Evolutionary conservation across 2,888 invertebrate species (phyloP), one percentile per base, ranked within the genome.

Genomic region (Cryptus viduatorius): DNA sequence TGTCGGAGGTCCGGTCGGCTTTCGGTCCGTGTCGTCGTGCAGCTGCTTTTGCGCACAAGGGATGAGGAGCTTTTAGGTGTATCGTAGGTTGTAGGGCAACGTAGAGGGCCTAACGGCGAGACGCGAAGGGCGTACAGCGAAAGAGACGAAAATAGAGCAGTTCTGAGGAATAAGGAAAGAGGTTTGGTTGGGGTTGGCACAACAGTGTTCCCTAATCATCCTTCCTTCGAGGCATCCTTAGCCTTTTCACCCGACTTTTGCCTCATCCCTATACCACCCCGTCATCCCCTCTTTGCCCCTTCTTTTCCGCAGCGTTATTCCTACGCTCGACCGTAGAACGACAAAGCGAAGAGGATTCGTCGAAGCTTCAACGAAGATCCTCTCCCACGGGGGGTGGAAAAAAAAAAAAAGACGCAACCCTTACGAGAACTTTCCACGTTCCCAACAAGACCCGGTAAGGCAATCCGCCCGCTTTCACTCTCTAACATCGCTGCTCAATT

Each of bases 151-250:
- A 83, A 86, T 84, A 31, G 19, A 31, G 31, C 14, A 59, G 59
- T 24, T 42, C 37, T 24, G 24, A 24, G 24, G 3, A 24, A 24
- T 24, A 24, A 24, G 44, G 44, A 19, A 46, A 50, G 78, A 79
- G 75, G 46, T 84, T 85, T 84, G 84, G 87, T 61, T 83, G 88
- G 87, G 89, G 88, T 86, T 86, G 85, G 80, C 86, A 84, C 86
- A 89, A 89, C 88, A 84, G 88, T 37, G 37, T 85, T 86, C 86
- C 87, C 87, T 90, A 90, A 90, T 90, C 90, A 89, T 88, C 87
- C 87, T 86, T 85, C 83, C 86, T 87, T 69, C 79, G 67, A 84
- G 75, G 79, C 83, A 79, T 83, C 86, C 87, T 88, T 84, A 87
- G 87, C 84, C 83, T 82, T 37, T 86, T 83, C 85, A 86, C 79